A percentile compares a stretch with the other conserved stretches of the same genome.
phyloP scores from a whole-genome alignment of 2,888 invertebrate genomes.

The Eugnorisma glareosa region DNA sequence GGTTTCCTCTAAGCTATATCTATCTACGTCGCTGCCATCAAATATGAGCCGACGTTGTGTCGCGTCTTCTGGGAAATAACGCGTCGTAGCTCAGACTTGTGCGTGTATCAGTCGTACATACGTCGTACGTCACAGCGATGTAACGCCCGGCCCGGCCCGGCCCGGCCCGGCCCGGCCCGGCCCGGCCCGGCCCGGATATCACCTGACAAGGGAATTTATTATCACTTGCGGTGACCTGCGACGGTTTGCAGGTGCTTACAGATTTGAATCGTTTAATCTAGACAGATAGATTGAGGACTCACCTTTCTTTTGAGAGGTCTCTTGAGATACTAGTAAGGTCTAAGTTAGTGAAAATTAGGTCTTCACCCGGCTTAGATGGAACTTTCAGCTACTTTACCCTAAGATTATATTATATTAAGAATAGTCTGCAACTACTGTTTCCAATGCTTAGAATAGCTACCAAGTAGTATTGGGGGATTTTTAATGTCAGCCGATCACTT shows the following conservation, averaged over 20 bases:
- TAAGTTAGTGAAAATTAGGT: background rate
- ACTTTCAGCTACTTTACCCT: background rate
- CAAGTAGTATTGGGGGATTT: background rate
- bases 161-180: background rate
- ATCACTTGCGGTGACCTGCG: background rate
- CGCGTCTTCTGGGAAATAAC: slow-evolving; percentile 59
- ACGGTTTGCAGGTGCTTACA: slow-evolving; percentile 1
- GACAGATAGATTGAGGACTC: background rate
- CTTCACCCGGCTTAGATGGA: background rate
- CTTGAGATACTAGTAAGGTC: background rate
- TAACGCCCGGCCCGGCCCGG: background rate
- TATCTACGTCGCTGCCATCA: slow-evolving; percentile 17
- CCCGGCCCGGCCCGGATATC: background rate
- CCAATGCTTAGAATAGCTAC: background rate
- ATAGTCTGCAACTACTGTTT: too few species aligned
- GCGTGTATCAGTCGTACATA: slow-evolving; percentile 17
- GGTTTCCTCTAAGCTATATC: background rate
- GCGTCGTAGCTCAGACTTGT: slow-evolving; percentile 23
- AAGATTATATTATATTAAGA: too few species aligned
- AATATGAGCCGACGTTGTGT: slow-evolving; percentile 18
- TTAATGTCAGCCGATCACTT: background rate
- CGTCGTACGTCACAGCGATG: slow-evolving; percentile 4
- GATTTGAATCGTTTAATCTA: slow-evolving; percentile 9
- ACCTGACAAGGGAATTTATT: slow-evolving; percentile 26
- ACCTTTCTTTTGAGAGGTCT: background rate